Evolutionary conservation across 1,140 invertebrate species (phyloP), one percentile per base, ranked within the genome.

Genomic region (Heliconius hermathena): DNA sequence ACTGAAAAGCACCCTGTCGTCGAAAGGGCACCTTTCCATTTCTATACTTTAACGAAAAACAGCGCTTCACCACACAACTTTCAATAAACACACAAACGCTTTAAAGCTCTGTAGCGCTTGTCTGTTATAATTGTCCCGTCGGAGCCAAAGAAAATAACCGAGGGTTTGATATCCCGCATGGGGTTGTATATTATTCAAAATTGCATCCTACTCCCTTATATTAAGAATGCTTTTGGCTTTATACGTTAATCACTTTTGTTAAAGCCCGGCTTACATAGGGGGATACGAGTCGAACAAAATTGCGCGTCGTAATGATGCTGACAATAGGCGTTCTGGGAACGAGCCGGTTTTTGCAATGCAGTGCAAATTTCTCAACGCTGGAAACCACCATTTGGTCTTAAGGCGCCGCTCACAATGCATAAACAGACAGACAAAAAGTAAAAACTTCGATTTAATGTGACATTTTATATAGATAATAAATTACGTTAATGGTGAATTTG

Each of bases 271-370:
- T 90, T 90, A 91, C 86, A 91, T 91, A 91, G 89, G 91, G 91
- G 90, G 89, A 89, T 90, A 86, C 81, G 82, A 86, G 89, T 88
- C 87, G 84, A 82, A 86, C 88, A 88, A 90, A 92, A 91, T 92
- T 91, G 91, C 88, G 84, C 87, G 89, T 85, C 82, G 86, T 88
- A 90, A 89, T 88, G 84, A 88, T 84, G 86, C 80, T 87, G 84
- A 93, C 91, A 93, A 93, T 91, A 91, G 90, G 81, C 81, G 83
- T 92, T 93, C 91, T 87, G 86, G 84, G 90, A 92, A 85, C 84
- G 77, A 85, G 80, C 75, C 84, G 85, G 84, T 90, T 93, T 93
- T 90, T 91, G 88, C 86, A 81, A 82, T 78, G 82, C 85, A 88
- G 87, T 89, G 90, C 88, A 87, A 92, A 92, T 92, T 91, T 92